Conservation (phyloP, 37 sponge, comb jelly and placozoan species). For the Cliona cf. orientalis region DNA sequence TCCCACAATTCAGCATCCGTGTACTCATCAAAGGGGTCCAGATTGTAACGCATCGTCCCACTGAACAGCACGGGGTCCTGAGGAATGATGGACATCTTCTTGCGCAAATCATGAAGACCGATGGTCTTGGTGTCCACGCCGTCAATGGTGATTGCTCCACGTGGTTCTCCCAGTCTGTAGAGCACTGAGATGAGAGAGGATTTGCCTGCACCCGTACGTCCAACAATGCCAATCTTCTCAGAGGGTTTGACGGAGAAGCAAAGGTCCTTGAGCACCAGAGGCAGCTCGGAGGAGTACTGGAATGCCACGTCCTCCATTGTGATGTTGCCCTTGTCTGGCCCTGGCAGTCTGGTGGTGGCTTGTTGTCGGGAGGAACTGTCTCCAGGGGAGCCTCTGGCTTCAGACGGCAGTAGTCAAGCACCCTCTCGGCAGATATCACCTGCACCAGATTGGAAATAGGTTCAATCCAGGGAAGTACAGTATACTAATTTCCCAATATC, state of each 20-base stretch:
- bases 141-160: conserved; percentile 77
- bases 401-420: conserved; percentile 66
- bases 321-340: conserved; percentile 38
- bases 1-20: conserved; percentile 78
- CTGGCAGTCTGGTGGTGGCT: conserved; percentile 73
- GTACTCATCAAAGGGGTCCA: conserved; percentile 84
- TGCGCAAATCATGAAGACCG: conserved; percentile 81
- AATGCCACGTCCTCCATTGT: conserved; percentile 34
- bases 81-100: conserved; percentile 88
- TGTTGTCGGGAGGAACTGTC: conserved; percentile 27
- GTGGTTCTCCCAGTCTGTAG: conserved; percentile 86
- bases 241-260: conserved; percentile 33
- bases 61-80: conserved; percentile 94
- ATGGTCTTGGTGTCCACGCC: conserved; percentile 64
- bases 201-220: conserved; percentile 95
- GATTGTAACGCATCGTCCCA: conserved; percentile 85
- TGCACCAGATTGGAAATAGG: too few species aligned
- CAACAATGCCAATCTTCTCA: conserved; percentile 92
- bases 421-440: conserved; percentile 64
- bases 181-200: conserved; percentile 84
- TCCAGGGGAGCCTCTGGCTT: conserved; percentile 70
- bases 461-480: too few species aligned
- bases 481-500: too few species aligned
- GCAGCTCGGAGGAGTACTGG: conserved; percentile 37
- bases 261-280: conserved; percentile 56